Evolutionary conservation across 2,113 vertebrate genomes (phyloP).

Genomic region (Bubo bubo): DNA sequence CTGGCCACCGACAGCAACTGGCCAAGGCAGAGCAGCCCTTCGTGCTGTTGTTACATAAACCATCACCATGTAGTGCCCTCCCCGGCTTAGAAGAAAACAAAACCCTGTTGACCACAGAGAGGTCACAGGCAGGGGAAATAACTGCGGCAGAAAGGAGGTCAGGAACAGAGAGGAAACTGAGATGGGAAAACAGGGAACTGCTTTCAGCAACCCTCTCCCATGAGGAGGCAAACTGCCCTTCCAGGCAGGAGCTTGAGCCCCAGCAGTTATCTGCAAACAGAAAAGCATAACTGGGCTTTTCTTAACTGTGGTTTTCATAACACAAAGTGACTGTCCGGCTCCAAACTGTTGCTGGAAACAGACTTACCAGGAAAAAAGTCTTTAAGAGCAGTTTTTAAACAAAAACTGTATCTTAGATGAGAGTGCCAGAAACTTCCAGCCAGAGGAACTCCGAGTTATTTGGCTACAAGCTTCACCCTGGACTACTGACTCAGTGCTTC

Average conservation of each 20-base stretch:
- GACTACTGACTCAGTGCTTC: background rate
- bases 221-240: background rate
- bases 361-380: background rate
- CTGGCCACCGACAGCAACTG: fast-evolving
- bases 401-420: background rate
- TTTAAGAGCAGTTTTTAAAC: background rate
- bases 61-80: background rate
- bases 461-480: background rate
- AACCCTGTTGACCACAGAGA: background rate
- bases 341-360: background rate
- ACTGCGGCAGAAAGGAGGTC: background rate
- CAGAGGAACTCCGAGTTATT: background rate
- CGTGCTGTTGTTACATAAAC: background rate
- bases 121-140: background rate
- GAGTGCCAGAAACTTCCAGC: background rate
- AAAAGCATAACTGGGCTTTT: background rate
- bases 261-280: background rate
- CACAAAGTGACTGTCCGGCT: background rate
- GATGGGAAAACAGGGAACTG: background rate
- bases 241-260: background rate
- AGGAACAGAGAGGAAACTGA: background rate
- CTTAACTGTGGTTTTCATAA: background rate
- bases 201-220: background rate
- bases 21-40: background rate
- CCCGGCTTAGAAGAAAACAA: background rate